Conservation (phyloP, 2,797 vertebrate genomes). For the Astyanax mexicanus region DNA sequence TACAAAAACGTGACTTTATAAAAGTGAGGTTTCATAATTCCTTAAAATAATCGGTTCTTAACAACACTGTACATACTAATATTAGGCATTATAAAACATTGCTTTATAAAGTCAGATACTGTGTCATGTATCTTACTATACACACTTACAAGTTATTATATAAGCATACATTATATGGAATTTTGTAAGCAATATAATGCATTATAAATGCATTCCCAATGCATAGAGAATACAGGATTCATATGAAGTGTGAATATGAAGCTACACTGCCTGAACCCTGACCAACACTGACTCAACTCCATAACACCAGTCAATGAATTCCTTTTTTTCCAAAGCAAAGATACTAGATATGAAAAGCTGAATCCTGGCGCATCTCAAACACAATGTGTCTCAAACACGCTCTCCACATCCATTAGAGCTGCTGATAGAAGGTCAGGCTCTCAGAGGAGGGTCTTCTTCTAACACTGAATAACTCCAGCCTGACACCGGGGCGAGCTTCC, state of each 20-base stretch:
- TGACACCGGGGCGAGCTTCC: background rate
- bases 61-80: too few species aligned
- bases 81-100: too few species aligned
- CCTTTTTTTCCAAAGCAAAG: background rate
- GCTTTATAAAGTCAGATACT: too few species aligned
- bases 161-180: too few species aligned
- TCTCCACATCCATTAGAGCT: slow-evolving; percentile 25
- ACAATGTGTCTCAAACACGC: background rate
- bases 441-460: slow-evolving; percentile 8
- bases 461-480: background rate
- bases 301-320: background rate
- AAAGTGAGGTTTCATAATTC: too few species aligned
- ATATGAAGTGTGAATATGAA: background rate
- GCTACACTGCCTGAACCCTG: background rate
- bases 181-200: too few species aligned
- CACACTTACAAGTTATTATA: too few species aligned
- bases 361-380: slow-evolving; percentile 17
- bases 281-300: background rate
- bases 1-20: too few species aligned
- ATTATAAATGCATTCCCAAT: too few species aligned
- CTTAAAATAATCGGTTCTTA: too few species aligned
- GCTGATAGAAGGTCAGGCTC: slow-evolving; percentile 12
- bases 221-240: too few species aligned
- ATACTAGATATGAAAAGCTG: slow-evolving; percentile 12
- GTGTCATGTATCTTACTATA: too few species aligned